These are phyloP conservation scores for Caenorhabditis becei DNA, from an alignment of 2,888 invertebrate species.

Conservation along the genomic window DNA sequence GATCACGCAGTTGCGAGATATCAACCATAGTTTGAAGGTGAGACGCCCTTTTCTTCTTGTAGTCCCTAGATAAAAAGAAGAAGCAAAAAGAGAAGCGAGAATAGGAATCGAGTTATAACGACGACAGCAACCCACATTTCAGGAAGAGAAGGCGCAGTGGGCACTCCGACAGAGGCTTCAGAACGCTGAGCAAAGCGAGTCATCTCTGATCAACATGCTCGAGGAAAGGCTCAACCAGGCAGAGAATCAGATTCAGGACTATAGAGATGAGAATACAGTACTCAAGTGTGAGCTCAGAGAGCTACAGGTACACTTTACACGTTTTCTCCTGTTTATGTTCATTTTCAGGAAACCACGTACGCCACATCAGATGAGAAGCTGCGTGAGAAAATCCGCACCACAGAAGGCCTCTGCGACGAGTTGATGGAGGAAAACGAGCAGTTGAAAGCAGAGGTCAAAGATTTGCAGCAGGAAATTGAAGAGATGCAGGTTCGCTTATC, in stretches of 20 bases:
- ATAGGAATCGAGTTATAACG: constrained; percentile 25
- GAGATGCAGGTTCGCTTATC: constrained; percentile 90
- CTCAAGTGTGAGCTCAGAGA: constrained; percentile 88
- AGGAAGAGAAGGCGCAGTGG: constrained; percentile 66
- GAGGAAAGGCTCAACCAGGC: constrained; percentile 74
- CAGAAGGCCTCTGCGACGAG: constrained; percentile 93
- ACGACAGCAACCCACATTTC: constrained; percentile 19
- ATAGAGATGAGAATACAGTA: constrained; percentile 88
- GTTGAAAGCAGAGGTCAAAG: constrained; percentile 88
- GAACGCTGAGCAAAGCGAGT: constrained; percentile 63
- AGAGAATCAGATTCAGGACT: constrained; percentile 77
- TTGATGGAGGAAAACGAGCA: constrained; percentile 87
- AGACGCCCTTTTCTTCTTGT: constrained; percentile 1
- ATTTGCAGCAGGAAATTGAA: constrained; percentile 97
- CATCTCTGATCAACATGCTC: constrained; percentile 66
- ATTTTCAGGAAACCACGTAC: constrained; percentile 69
- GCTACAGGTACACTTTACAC: constrained; percentile 82
- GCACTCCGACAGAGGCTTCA: constrained; percentile 57
- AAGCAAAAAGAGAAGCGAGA: constrained; percentile 4
- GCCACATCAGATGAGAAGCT: constrained; percentile 86
- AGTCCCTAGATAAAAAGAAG: constrained; percentile 14
- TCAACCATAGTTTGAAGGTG: constrained; percentile 74
- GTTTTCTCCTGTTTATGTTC: neutral
- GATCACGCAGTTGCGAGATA: constrained; percentile 82
- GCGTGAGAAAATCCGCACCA: constrained; percentile 89